Evolutionary conservation across 2,888 invertebrate species (phyloP).

Genomic region (Syrista parreyssii): DNA sequence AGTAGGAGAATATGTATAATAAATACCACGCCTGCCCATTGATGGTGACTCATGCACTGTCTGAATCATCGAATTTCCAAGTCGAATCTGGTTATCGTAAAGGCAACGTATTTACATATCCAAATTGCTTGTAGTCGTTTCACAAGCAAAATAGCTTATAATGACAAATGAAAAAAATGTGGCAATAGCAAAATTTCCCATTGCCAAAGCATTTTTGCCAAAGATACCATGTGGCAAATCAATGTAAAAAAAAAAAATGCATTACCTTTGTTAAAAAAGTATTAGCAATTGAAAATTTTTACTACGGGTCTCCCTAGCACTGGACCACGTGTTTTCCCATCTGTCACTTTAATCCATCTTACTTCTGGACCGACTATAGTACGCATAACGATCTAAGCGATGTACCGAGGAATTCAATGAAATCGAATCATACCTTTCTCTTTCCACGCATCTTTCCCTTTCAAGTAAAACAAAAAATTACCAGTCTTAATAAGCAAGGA

Average conservation of each 20-base stretch:
- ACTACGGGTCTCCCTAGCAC: too few species aligned
- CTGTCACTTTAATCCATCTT: too few species aligned
- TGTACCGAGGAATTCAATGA: neutral
- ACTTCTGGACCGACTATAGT: neutral
- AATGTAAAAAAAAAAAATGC: too few species aligned
- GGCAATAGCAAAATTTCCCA: too few species aligned
- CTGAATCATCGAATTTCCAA: neutral
- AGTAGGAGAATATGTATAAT: neutral
- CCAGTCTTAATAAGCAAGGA: neutral
- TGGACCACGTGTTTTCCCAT: too few species aligned
- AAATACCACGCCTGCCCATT: neutral
- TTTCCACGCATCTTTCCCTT: neutral
- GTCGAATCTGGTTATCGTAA: neutral
- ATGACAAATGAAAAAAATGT: too few species aligned
- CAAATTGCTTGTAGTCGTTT: neutral
- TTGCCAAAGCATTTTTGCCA: too few species aligned
- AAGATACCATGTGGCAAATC: too few species aligned
- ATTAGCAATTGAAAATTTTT: too few species aligned
- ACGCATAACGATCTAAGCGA: neutral
- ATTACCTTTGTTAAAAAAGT: too few species aligned
- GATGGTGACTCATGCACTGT: neutral
- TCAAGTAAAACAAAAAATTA: neutral
- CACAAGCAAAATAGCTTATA: too few species aligned
- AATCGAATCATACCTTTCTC: neutral
- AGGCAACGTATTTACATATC: neutral